Conservation (phyloP, 2,113 vertebrate species). For the Picathartes gymnocephalus region DNA sequence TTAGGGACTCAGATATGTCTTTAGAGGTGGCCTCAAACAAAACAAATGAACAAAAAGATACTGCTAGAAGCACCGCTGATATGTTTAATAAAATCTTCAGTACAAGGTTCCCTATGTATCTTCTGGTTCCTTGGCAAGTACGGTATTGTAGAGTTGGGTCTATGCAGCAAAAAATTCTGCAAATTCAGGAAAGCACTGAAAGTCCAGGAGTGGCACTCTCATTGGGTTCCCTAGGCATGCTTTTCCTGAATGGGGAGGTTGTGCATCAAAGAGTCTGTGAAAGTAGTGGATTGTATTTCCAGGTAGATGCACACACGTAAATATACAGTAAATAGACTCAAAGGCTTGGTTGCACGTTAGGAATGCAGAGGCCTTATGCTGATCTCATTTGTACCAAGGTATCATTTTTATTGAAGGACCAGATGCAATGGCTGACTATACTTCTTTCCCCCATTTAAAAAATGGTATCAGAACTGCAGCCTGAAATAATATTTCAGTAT, state of each 20-base stretch:
- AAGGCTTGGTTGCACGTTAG: not conserved
- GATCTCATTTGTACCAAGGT: not conserved
- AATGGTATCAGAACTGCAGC: not conserved
- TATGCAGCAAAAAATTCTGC: not conserved
- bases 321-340: not conserved
- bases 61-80: not conserved
- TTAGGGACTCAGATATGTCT: not conserved
- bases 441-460: not conserved
- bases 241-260: not conserved
- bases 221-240: not conserved
- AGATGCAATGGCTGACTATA: not conserved
- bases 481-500: not conserved
- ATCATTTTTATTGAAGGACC: not conserved
- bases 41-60: not conserved
- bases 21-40: not conserved
- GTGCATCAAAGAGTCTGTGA: not conserved
- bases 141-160: not conserved
- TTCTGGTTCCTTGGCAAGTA: not conserved
- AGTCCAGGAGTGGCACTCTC: not conserved
- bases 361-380: not conserved
- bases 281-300: not conserved
- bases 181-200: not conserved
- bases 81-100: not conserved
- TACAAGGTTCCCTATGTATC: not conserved
- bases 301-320: not conserved